A percentile compares a stretch with the other conserved stretches of the same genome.
phyloP scores from a whole-genome alignment of 1,140 invertebrate species.

The Drosophila malerkotliana region DNA sequence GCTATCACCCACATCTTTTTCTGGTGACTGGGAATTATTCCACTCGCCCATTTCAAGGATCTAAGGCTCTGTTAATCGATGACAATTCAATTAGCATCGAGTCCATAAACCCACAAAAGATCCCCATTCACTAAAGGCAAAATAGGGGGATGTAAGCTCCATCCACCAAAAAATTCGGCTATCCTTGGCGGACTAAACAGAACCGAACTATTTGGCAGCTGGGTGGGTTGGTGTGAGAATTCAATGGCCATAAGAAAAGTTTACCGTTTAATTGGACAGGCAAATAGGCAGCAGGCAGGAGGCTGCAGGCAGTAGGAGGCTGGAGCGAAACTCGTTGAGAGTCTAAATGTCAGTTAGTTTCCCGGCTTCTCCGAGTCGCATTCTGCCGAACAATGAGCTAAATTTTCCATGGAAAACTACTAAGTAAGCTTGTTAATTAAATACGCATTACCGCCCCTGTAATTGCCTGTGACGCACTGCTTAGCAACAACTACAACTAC shows the following conservation, averaged over 20 bases:
- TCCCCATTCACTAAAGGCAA: constrained; percentile 9
- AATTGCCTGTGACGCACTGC: constrained; percentile 72
- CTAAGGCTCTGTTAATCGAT: constrained; percentile 42
- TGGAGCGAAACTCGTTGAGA: constrained; percentile 16
- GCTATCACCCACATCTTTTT: not conserved
- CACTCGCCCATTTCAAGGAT: constrained; percentile 18
- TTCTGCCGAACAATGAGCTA: constrained; percentile 60
- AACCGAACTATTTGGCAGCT: constrained; percentile 9
- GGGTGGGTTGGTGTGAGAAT: constrained; percentile 23
- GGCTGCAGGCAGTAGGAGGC: not conserved
- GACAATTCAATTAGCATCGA: constrained; percentile 51
- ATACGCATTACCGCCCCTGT: constrained; percentile 77
- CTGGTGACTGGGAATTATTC: constrained; percentile 25
- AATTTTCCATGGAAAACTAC: constrained; percentile 78
- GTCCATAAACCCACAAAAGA: constrained; percentile 36
- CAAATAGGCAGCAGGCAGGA: constrained; percentile 46
- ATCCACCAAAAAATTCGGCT: constrained; percentile 3
- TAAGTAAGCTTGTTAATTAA: constrained; percentile 81
- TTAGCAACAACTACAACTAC: constrained; percentile 51
- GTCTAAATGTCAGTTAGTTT: constrained; percentile 43
- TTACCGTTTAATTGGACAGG: constrained; percentile 72
- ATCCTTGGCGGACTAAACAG: not conserved
- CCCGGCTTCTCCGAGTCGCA: constrained; percentile 10
- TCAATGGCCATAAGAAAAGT: constrained; percentile 69
- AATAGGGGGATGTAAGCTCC: not conserved